Base-by-base conservation (phyloP, 2,888 invertebrate genomes). In the Antheraea yamamai region DNA sequence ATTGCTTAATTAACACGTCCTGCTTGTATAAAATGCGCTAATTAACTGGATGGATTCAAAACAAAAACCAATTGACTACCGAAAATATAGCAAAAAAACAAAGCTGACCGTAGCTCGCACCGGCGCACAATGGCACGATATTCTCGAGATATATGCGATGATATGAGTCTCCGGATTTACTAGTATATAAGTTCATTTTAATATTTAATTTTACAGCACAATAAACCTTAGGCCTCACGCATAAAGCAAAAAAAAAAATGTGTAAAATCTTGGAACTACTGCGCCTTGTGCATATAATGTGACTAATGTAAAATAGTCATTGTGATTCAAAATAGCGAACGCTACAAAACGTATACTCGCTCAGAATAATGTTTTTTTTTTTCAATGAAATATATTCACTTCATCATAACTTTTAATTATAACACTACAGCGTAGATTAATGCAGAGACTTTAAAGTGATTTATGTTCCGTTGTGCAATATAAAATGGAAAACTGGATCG, bases 1-100 rank as follows among this genome's bases (percentile, higher is more conserved):
- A 82, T 84, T 81, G 77, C 83, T 83, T 88, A 91, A 90, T 90
- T 90, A 89, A 87, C 85, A 90, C 90, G 91, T 91, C 90, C 86
- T 86, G 82, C 87, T 84, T 80, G 83, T 84, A 77, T 86, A 85
- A 82, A 84, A 83, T 84, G 80, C 84, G 85, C 83, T 92, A 94
- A 94, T 93, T 93, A 91, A 92, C 91, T 94, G 89, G 92, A 89
- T 85, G 82, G 84, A 88, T 87, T 81, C 83, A 82, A 90, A 90
- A 88, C 84, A 88, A 89, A 87, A 87, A 87, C 83, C 81, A 84
- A 81, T 82, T 81, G 81, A 82, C 82, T 81, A 82, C 81, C 84
- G 76, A 84, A 90, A 88, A 82, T 39, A 70, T 70, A 39, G 70
- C 70, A 70, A 85, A 91, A 89, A 91, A 91, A 89, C 86, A 81